Conservation (phyloP, 2,113 vertebrate species). For the Garra rufa region DNA sequence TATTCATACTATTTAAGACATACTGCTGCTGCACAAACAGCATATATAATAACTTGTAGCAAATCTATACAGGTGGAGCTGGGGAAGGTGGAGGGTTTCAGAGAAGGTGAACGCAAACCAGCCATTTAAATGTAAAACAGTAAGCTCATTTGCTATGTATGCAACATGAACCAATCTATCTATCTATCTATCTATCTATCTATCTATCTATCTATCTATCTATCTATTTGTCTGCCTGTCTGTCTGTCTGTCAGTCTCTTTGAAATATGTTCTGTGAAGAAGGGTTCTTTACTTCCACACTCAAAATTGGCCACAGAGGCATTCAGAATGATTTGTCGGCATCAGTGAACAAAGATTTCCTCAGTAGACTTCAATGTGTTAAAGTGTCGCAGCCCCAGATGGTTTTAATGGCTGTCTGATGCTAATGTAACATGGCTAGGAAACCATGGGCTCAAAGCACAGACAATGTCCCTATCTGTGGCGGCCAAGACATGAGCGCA, state of each 20-base stretch:
- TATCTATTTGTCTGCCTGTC: neutral
- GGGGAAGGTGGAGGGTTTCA: too few relatives aligned
- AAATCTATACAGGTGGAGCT: too few relatives aligned
- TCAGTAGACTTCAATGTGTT: slow-evolving; percentile 61
- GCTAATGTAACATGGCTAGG: slow-evolving; percentile 62
- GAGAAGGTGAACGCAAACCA: too few relatives aligned
- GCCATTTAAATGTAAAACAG: too few relatives aligned
- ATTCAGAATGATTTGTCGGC: slow-evolving; percentile 56
- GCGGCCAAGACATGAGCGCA: slow-evolving; percentile 64
- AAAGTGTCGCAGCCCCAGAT: slow-evolving; percentile 65
- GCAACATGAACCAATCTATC: too few relatives aligned
- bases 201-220: neutral
- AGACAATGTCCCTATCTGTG: slow-evolving; percentile 52
- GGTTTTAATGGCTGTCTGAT: slow-evolving; percentile 67
- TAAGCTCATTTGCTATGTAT: too few relatives aligned
- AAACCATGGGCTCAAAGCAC: slow-evolving; percentile 57
- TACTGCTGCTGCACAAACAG: too few relatives aligned
- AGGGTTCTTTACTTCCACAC: slow-evolving; percentile 37
- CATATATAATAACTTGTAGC: too few relatives aligned
- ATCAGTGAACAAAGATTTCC: slow-evolving; percentile 60
- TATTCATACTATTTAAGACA: too few relatives aligned
- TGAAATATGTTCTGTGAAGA: slow-evolving; percentile 34
- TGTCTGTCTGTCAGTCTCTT: slow-evolving; percentile 2
- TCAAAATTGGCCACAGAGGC: slow-evolving; percentile 31
- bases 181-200: neutral